These are phyloP conservation scores for Montipora capitata DNA, from an alignment of 92 coral and sea anemone species.

Conservation along the genomic window DNA sequence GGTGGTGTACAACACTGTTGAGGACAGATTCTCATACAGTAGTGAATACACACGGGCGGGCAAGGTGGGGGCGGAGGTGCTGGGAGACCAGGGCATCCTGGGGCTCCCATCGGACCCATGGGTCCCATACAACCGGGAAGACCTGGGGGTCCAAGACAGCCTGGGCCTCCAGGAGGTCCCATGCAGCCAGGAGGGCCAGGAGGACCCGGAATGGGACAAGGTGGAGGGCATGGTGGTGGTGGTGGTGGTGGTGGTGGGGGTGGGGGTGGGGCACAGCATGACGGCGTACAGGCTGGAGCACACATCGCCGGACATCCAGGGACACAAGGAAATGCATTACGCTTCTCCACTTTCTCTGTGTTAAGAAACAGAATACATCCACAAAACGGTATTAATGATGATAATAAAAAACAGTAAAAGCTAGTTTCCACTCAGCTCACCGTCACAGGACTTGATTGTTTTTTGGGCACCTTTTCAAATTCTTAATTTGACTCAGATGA, in stretches of 20 bases:
- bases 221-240: slow-evolving; percentile 74
- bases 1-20: slow-evolving; percentile 87
- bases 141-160: slow-evolving; percentile 85
- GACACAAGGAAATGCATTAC: slow-evolving; percentile 90
- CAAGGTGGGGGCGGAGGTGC: slow-evolving; percentile 97
- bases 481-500: too few species aligned
- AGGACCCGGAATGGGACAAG: slow-evolving; percentile 89
- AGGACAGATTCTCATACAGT: slow-evolving; percentile 98
- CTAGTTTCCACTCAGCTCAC: too few species aligned
- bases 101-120: slow-evolving; percentile 91
- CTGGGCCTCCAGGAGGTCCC: slow-evolving; percentile 96
- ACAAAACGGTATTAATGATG: background rate
- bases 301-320: slow-evolving; percentile 71
- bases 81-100: slow-evolving; percentile 94
- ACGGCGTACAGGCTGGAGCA: slow-evolving; percentile 81
- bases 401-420: background rate
- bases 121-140: slow-evolving; percentile 90
- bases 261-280: slow-evolving; percentile 89
- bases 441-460: too few species aligned
- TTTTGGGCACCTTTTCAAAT: too few species aligned
- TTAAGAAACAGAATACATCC: slow-evolving; percentile 6
- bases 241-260: slow-evolving; percentile 88
- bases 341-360: slow-evolving; percentile 71
- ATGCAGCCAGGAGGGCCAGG: slow-evolving; percentile 95
- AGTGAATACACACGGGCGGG: slow-evolving; percentile 96